Percentiles rank a stretch among this genome's conserved stretches.
Evolutionary conservation across 2,888 invertebrate genomes (phyloP).

Genomic region (Ophion ellenae): DNA sequence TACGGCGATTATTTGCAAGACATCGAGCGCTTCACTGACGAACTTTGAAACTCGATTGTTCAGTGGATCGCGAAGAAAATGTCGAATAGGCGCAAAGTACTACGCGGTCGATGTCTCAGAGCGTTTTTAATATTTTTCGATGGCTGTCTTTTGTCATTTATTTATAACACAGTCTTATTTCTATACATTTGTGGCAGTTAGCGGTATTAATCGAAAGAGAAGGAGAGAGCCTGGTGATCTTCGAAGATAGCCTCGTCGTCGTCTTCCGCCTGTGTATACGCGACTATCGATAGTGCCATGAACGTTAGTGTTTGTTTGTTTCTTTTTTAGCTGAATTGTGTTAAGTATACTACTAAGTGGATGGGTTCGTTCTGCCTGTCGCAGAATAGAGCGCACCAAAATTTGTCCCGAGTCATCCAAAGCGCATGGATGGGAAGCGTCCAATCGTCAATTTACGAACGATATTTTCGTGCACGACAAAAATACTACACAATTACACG

Average conservation of each 20-base stretch:
- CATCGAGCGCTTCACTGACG: slow-evolving; percentile 91
- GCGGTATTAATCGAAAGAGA: not conserved
- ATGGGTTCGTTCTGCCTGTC: slow-evolving; percentile 7
- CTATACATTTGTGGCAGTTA: slow-evolving; percentile 62
- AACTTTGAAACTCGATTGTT: slow-evolving; percentile 86
- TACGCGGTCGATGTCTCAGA: slow-evolving; percentile 63
- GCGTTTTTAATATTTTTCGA: slow-evolving; percentile 71
- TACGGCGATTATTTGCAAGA: slow-evolving; percentile 94
- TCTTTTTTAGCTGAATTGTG: slow-evolving; percentile 10
- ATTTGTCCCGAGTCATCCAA: slow-evolving; percentile 24
- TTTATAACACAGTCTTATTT: slow-evolving; percentile 69
- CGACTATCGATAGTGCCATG: slow-evolving; percentile 51
- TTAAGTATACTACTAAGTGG: not conserved
- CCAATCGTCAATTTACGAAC: not conserved
- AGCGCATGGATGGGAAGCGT: not conserved
- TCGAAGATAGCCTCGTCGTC: slow-evolving; percentile 7
- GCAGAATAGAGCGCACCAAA: slow-evolving; percentile 34
- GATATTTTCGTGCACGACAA: not conserved
- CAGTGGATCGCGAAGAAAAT: slow-evolving; percentile 76
- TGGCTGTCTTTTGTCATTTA: slow-evolving; percentile 68
- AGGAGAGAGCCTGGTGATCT: not conserved
- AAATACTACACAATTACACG: slow-evolving; percentile 18
- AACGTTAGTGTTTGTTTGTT: slow-evolving; percentile 15
- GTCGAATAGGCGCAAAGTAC: slow-evolving; percentile 63
- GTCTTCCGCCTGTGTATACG: slow-evolving; percentile 43